Conservation (phyloP, 2,113 vertebrate genomes). For the Xiphias gladius region DNA sequence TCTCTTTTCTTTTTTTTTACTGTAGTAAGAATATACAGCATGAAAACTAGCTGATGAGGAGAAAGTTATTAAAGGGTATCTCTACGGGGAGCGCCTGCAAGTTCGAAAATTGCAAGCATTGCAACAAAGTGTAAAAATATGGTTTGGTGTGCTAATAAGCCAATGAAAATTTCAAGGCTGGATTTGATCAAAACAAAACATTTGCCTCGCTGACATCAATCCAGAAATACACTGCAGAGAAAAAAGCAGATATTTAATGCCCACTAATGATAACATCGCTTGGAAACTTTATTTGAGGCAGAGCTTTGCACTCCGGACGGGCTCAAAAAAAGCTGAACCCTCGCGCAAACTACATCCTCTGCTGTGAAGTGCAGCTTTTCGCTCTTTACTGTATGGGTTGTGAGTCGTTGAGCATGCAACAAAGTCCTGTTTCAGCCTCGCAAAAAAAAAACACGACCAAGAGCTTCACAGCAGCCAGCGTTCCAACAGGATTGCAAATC, state of each 20-base stretch:
- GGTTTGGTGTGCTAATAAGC: constrained; percentile 41
- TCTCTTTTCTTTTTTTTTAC: not conserved
- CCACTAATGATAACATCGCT: constrained; percentile 52
- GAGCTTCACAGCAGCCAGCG: not conserved
- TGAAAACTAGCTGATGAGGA: constrained; percentile 74
- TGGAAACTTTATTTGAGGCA: constrained; percentile 7
- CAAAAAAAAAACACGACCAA: not conserved
- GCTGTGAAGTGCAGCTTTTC: not conserved
- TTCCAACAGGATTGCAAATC: not conserved
- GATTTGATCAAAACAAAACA: constrained; percentile 71
- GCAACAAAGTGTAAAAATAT: constrained; percentile 63
- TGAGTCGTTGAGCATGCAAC: not conserved
- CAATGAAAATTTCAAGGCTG: constrained; percentile 42
- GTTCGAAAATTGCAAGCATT: constrained; percentile 67
- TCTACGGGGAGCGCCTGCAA: constrained; percentile 55
- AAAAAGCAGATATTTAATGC: constrained; percentile 40
- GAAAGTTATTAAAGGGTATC: constrained; percentile 72
- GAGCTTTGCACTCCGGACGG: not conserved
- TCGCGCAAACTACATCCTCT: not conserved
- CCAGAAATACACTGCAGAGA: constrained; percentile 17
- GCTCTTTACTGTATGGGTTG: not conserved
- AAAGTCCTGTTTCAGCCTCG: not conserved
- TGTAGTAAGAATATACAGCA: constrained; percentile 30
- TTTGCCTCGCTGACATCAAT: constrained; percentile 47
- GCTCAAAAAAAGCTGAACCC: not conserved